Evolutionary conservation across 1,140 invertebrate species (phyloP).

Genomic region (Gonioctena quinquepunctata): DNA sequence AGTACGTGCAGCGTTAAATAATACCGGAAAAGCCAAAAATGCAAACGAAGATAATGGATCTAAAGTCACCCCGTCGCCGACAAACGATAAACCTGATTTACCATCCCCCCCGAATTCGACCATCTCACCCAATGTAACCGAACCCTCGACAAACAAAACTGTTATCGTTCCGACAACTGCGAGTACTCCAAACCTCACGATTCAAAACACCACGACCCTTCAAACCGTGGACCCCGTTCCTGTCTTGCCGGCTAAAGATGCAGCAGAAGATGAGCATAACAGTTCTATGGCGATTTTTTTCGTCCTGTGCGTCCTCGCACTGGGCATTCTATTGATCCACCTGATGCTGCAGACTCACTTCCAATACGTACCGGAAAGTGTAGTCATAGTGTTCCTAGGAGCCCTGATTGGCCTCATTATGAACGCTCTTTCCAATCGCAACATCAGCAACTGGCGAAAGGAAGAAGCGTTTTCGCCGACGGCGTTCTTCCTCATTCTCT

Average conservation of each 20-base stretch:
- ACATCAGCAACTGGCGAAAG: conserved; percentile 92
- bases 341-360: conserved; percentile 93
- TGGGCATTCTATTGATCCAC: conserved; percentile 94
- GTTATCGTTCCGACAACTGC: neutral
- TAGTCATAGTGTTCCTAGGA: conserved; percentile 95
- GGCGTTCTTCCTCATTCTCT: conserved; percentile 92
- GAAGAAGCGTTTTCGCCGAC: conserved; percentile 97
- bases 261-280: conserved; percentile 93
- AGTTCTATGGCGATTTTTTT: conserved; percentile 97
- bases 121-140: neutral
- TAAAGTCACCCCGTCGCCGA: neutral
- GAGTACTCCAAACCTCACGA: neutral
- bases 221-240: conserved; percentile 66
- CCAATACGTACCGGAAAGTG: conserved; percentile 94
- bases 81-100: neutral
- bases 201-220: conserved; percentile 41
- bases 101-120: neutral
- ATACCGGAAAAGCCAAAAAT: neutral
- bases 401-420: conserved; percentile 89
- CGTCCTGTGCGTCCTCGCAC: conserved; percentile 87
- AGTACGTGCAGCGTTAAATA: neutral
- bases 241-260: conserved; percentile 81
- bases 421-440: conserved; percentile 87
- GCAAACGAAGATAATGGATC: neutral
- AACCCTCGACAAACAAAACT: neutral